Evolutionary conservation across 2,113 vertebrate genomes (phyloP), one percentile per base, ranked within the genome.

Genomic region (Empidonax traillii): DNA sequence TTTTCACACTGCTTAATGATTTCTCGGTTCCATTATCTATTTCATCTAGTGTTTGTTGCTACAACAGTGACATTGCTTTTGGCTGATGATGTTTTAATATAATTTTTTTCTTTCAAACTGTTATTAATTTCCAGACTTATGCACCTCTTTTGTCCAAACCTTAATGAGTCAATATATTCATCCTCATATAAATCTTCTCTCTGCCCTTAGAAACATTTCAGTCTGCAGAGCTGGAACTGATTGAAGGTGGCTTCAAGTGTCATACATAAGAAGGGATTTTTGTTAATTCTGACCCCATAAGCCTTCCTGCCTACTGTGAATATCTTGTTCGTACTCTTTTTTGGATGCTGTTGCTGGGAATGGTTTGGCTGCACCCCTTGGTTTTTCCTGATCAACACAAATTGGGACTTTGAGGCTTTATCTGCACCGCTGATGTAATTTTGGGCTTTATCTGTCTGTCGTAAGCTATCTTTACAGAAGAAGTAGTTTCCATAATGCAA

Each of bases 1-100:
- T 90, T 95, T 93, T 87, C 93, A 79, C 20, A 62, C 16, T 49
- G 49, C 68, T 51, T 96, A 93, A 96, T 93, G 83, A 82, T 90
- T 90, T 90, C 69, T 93, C 83, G 46, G 8, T 62, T 92, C 76
- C 65, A 92, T 95, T 96, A 87, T 84, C 83, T 87, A 8, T 89
- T 92, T 78, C 56, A 73, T 90, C 73, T 65, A 12, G 28, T 52
- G 18, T 89, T 87, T 96, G 76, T 56, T 94, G 76, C 73, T 90
- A 56, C 61, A 87, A 9, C 71, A n/a, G 44, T 62, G 62, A 67
- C 93, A 81, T 46, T 87, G 47, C 88, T 90, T 94, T 84, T 62
- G 53, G 56, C 62, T 90, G 80, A 90, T 85, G 61, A 65, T 61
- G 21, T 52, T 92, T 90, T 86, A 88, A 61, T 89, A 79, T n/a